Evolutionary conservation across 2,888 invertebrate species (phyloP).

Genomic region (Apodemia hepburni): DNA sequence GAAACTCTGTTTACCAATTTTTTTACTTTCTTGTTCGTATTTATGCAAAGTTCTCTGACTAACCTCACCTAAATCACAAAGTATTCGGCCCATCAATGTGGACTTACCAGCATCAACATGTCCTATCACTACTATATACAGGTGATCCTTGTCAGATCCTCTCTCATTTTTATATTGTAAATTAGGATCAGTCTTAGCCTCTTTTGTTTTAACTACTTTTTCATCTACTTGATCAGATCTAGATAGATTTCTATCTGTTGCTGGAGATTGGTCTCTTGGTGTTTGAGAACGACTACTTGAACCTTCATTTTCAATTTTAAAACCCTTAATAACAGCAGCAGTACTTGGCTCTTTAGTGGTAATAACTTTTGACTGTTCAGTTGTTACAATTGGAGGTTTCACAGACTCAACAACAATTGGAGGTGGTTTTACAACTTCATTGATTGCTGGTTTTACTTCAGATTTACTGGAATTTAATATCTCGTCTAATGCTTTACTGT

Average conservation of each 20-base stretch:
- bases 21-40: slow-evolving; percentile 98
- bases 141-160: slow-evolving; percentile 89
- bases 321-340: slow-evolving; percentile 77
- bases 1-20: slow-evolving; percentile 98
- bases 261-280: slow-evolving; percentile 86
- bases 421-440: slow-evolving; percentile 39
- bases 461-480: slow-evolving; percentile 79
- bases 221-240: slow-evolving; percentile 60
- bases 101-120: slow-evolving; percentile 99
- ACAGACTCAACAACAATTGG: slow-evolving; percentile 46
- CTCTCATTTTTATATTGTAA: slow-evolving; percentile 86
- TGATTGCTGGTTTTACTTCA: slow-evolving; percentile 33
- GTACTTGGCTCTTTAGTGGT: slow-evolving; percentile 67
- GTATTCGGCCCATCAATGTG: slow-evolving; percentile 97
- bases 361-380: slow-evolving; percentile 55
- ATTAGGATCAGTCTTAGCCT: slow-evolving; percentile 79
- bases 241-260: slow-evolving; percentile 79
- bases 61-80: slow-evolving; percentile 93
- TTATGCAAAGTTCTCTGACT: slow-evolving; percentile 95
- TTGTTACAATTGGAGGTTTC: slow-evolving; percentile 49
- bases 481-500: slow-evolving; percentile 86
- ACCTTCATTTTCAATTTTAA: slow-evolving; percentile 61
- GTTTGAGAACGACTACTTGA: slow-evolving; percentile 63
- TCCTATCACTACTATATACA: slow-evolving; percentile 95
- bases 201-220: slow-evolving; percentile 64